Base-by-base conservation (phyloP, 2,113 vertebrate species). In the Phrynosoma blainvillii region DNA sequence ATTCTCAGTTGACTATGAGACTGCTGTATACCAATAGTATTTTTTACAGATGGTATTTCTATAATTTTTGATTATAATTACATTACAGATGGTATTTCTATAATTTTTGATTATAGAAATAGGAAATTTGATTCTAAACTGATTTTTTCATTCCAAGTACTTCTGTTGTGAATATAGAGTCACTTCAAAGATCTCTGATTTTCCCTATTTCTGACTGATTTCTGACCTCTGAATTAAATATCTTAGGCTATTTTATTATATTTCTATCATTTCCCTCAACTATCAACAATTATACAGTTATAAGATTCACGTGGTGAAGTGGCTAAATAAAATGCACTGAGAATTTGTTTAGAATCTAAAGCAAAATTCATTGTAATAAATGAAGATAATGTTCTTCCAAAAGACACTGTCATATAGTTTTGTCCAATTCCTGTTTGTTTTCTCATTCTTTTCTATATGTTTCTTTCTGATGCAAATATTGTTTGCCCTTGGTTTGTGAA, bases 301-400 rank as follows among this genome's bases (percentile, higher is more conserved):
- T 91, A 93, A 75, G 91, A 88, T 95, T 95, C 92, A 94, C 65
- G 78, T 94, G 86, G 87, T 79, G 91, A 92, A 93, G 75, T 30
- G 86, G 8, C 52, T 11, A 65, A 83, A 90, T 87, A 79, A 90
- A 90, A 65, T 0, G 68, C n/a, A 87, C 84, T 90, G 87, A 88
- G 82, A 85, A 82, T 89, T 84, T 89, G 92, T 71, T 79, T 84
- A 88, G 36, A 84, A 20, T 75, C 79, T 40, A 78, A 74, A 1
- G 27, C n/a, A 54, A 92, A 54, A 90, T 85, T 4, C 25, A 8
- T 78, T 80, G 16, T 52, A 52, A 14, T 91, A 56, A 77, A 66
- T 14, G 90, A 76, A 88, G 81, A 90, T 83, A 1, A 18, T 8
- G 47, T 89, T 87, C 13, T 62, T 80, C 5, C 62, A 18, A 88